Percentiles rank a stretch among this genome's conserved stretches.
Evolutionary conservation across 1,140 invertebrate species (phyloP).

Genomic region (Kradibia gibbosae): DNA sequence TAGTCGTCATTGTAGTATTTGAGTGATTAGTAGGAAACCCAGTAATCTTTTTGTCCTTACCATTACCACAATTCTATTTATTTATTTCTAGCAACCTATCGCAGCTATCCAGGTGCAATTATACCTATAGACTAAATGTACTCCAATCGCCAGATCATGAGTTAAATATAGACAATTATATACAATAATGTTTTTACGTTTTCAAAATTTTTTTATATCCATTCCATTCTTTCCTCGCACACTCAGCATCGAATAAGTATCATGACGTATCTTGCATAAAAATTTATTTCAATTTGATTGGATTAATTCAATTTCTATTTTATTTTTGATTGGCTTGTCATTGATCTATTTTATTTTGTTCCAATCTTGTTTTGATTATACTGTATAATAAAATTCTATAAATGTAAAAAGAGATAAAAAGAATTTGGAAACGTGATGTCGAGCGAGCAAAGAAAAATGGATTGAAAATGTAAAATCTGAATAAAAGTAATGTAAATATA

Average conservation of each 20-base stretch:
- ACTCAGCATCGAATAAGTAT: slow-evolving; percentile 22
- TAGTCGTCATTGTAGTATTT: slow-evolving; percentile 68
- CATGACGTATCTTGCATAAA: not conserved
- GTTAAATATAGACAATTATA: slow-evolving; percentile 43
- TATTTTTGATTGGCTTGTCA: not conserved
- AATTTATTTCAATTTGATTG: not conserved
- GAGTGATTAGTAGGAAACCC: slow-evolving; percentile 71
- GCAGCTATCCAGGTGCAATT: slow-evolving; percentile 73
- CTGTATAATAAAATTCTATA: not conserved
- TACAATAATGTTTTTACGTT: slow-evolving; percentile 46
- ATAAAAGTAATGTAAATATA: slow-evolving; percentile 68
- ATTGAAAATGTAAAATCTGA: slow-evolving; percentile 63
- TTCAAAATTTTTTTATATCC: slow-evolving; percentile 47
- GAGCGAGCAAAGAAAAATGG: slow-evolving; percentile 52
- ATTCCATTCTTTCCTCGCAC: slow-evolving; percentile 55
- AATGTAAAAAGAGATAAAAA: not conserved
- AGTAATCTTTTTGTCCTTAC: slow-evolving; percentile 71
- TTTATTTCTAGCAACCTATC: slow-evolving; percentile 74
- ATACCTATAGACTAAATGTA: slow-evolving; percentile 67
- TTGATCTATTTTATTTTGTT: not conserved
- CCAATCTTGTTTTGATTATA: not conserved
- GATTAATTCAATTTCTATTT: not conserved
- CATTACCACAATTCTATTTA: slow-evolving; percentile 73
- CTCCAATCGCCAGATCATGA: slow-evolving; percentile 69
- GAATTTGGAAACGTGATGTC: not conserved